These are phyloP conservation scores for Anguilla pacifica DNA, from an alignment of 2,797 vertebrate species.

Conservation along the genomic window DNA sequence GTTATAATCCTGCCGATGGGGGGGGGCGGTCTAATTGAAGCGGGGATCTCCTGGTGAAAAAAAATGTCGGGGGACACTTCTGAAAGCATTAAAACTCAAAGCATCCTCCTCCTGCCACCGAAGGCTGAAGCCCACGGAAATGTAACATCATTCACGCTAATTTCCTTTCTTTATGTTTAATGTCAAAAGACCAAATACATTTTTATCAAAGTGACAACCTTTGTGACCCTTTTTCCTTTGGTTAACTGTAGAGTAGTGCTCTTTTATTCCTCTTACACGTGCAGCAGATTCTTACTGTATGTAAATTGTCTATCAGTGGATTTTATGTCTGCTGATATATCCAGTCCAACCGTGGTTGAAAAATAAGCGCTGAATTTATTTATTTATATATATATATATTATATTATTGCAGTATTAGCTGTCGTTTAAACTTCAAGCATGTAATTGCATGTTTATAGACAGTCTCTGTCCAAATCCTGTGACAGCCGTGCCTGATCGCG, in stretches of 20 bases:
- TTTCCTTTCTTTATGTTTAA: slow-evolving; percentile 21
- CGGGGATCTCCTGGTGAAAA: slow-evolving; percentile 83
- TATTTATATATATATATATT: too few species aligned
- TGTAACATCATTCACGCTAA: neutral
- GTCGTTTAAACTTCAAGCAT: neutral
- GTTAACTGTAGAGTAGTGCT: neutral
- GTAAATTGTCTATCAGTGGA: neutral
- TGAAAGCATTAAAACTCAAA: slow-evolving; percentile 83
- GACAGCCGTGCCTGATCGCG: neutral
- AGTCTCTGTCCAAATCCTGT: neutral
- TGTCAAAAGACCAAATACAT: slow-evolving; percentile 13
- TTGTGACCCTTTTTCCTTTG: neutral
- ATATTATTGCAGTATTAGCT: too few species aligned
- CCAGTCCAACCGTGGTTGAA: neutral
- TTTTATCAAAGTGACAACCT: neutral
- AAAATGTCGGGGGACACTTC: slow-evolving; percentile 81
- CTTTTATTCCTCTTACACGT: neutral
- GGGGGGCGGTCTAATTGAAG: slow-evolving; percentile 84
- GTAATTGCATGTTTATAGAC: neutral
- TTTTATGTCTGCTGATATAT: neutral
- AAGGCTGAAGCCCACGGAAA: neutral
- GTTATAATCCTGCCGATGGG: slow-evolving; percentile 82
- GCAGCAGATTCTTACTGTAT: neutral
- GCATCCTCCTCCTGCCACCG: slow-evolving; percentile 64
- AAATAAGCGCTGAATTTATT: neutral